Percentiles rank a stretch among this genome's conserved stretches.
phyloP scores from a whole-genome alignment of 2,888 invertebrate species.

The Eledone cirrhosa region DNA sequence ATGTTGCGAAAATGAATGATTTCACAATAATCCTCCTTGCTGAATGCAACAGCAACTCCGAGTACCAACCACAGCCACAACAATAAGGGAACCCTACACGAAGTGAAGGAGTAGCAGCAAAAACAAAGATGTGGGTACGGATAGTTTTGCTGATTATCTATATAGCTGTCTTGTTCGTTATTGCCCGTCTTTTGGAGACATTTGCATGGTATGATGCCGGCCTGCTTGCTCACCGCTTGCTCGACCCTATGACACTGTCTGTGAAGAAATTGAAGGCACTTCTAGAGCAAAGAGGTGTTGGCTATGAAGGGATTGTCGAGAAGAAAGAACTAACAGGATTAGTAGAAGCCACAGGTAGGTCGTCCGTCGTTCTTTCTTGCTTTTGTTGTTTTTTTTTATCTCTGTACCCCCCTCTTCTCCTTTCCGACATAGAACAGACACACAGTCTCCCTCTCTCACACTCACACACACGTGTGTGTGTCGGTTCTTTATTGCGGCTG shows the following conservation, averaged over 20 bases:
- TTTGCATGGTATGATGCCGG: conserved; percentile 64
- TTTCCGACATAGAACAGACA: too few species aligned
- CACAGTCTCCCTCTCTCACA: too few species aligned
- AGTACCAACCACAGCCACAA: too few species aligned
- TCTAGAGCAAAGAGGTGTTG: conserved; percentile 66
- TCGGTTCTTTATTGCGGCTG: too few species aligned
- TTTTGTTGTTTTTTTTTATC: too few species aligned
- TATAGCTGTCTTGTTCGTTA: conserved; percentile 62
- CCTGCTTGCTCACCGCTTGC: conserved; percentile 56
- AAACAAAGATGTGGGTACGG: conserved; percentile 61
- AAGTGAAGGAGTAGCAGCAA: not conserved
- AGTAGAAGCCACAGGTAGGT: conserved; percentile 65
- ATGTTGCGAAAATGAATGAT: too few species aligned
- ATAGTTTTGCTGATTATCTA: conserved; percentile 64
- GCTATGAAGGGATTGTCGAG: conserved; percentile 66
- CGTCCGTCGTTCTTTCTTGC: too few species aligned
- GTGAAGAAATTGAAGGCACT: conserved; percentile 66
- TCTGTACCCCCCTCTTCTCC: too few species aligned
- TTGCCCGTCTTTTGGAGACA: conserved; percentile 65
- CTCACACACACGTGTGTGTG: too few species aligned
- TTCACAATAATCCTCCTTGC: too few species aligned
- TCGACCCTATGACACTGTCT: conserved; percentile 67
- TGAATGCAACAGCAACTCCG: too few species aligned
- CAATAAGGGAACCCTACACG: too few species aligned
- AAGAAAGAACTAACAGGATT: conserved; percentile 65